phyloP scores from a whole-genome alignment of 2,797 vertebrate genomes.

The Malurus splendens region DNA sequence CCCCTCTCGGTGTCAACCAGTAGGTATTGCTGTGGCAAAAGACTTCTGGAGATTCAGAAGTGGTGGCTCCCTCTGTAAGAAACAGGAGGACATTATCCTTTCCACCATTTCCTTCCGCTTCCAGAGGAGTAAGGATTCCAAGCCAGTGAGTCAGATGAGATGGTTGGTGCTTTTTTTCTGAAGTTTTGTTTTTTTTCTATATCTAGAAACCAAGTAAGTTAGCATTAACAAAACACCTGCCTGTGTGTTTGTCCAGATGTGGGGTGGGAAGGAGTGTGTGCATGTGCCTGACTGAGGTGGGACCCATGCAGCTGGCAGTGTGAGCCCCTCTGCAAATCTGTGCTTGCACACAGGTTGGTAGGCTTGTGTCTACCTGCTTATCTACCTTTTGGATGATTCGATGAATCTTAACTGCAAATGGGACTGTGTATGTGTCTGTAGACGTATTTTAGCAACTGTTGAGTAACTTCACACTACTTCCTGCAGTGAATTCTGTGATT shows the following conservation, averaged over 20 bases:
- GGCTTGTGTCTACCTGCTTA: neutral
- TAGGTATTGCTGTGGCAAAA: neutral
- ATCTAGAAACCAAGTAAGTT: neutral
- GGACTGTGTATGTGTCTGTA: neutral
- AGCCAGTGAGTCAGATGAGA: neutral
- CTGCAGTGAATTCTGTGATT: neutral
- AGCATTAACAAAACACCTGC: conserved; percentile 39
- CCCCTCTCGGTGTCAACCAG: neutral
- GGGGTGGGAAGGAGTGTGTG: neutral
- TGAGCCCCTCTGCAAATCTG: neutral
- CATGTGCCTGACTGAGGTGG: neutral
- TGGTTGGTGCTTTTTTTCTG: neutral
- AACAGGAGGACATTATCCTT: neutral
- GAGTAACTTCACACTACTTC: conserved; percentile 54
- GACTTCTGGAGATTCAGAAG: neutral
- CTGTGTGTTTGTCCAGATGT: neutral
- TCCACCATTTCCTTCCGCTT: neutral
- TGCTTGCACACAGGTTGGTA: neutral
- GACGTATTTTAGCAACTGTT: neutral
- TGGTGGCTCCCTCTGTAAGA: neutral
- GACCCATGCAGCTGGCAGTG: neutral
- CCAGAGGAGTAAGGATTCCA: neutral
- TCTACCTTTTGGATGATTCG: neutral
- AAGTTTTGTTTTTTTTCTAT: neutral
- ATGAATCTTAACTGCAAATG: neutral